phyloP scores from a whole-genome alignment of 2,888 invertebrate species.

The Linnaemya tessellans region DNA sequence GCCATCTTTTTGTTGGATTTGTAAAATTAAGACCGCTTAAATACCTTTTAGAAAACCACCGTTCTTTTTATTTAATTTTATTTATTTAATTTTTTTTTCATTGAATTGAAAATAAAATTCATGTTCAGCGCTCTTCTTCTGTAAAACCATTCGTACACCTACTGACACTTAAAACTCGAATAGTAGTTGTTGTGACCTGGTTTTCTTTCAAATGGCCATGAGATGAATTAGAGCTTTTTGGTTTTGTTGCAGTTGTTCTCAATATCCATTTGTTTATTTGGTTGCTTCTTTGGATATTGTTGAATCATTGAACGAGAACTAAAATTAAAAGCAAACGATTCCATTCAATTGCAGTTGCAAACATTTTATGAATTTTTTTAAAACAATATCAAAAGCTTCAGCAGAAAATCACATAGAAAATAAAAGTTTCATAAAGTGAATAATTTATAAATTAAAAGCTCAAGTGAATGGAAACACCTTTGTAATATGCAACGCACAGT shows the following conservation, averaged over 20 bases:
- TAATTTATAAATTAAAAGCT: slow-evolving; percentile 42
- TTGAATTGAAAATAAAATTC: not conserved
- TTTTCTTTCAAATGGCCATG: slow-evolving; percentile 69
- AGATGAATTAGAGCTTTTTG: slow-evolving; percentile 48
- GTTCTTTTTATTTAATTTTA: not conserved
- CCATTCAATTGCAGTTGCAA: slow-evolving; percentile 47
- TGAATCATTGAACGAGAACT: slow-evolving; percentile 46
- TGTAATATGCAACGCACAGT: not conserved
- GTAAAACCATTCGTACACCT: slow-evolving; percentile 31
- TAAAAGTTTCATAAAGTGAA: slow-evolving; percentile 30
- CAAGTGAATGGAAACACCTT: slow-evolving; percentile 27
- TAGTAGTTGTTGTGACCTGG: slow-evolving; percentile 69
- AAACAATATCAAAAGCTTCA: slow-evolving; percentile 42
- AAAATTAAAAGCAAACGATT: slow-evolving; percentile 33
- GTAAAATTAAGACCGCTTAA: slow-evolving; percentile 42
- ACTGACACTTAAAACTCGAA: slow-evolving; percentile 68
- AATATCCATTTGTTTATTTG: slow-evolving; percentile 19
- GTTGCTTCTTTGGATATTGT: not conserved
- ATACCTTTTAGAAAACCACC: not conserved
- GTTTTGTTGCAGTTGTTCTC: slow-evolving; percentile 25
- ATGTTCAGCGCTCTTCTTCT: not conserved
- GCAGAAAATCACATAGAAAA: not conserved
- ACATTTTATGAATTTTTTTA: slow-evolving; percentile 30
- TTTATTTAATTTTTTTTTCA: not conserved
- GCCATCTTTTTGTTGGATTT: not conserved